Percentiles rank a stretch among this genome's conserved stretches.
These are phyloP conservation scores for Aythya baeri DNA, from an alignment of 2,113 vertebrate species.

Conservation along the genomic window DNA sequence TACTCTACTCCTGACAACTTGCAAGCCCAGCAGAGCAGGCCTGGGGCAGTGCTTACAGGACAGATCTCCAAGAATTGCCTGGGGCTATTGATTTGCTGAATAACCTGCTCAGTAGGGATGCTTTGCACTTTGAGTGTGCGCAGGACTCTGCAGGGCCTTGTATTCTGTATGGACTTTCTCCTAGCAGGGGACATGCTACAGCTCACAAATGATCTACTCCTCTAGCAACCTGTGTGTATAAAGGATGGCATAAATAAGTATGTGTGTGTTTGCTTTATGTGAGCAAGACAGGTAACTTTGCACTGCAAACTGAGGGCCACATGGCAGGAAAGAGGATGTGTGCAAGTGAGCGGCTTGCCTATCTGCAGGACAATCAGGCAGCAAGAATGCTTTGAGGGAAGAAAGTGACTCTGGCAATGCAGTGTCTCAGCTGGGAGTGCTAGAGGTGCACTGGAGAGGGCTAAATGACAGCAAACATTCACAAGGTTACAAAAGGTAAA, in stretches of 20 bases:
- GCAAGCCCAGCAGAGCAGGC: neutral
- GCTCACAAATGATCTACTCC: neutral
- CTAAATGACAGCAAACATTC: neutral
- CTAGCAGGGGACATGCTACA: neutral
- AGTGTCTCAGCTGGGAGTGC: neutral
- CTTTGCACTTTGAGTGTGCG: neutral
- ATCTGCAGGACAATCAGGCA: neutral
- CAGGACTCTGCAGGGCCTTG: neutral
- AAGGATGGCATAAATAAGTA: fast-evolving
- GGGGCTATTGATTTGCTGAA: neutral
- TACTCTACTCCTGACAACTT: neutral
- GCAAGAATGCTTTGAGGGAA: neutral
- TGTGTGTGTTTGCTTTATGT: neutral
- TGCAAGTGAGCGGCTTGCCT: neutral
- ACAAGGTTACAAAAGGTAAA: neutral
- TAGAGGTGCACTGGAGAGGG: neutral
- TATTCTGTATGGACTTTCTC: neutral
- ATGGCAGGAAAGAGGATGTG: neutral
- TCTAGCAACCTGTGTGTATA: neutral
- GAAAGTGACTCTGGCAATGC: neutral
- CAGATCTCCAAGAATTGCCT: neutral
- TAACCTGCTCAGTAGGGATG: neutral
- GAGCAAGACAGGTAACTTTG: neutral
- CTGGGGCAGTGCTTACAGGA: neutral
- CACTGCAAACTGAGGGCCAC: neutral